Evolutionary conservation across 2,113 vertebrate genomes (phyloP).

Genomic region (Lethenteron camtschaticum): DNA sequence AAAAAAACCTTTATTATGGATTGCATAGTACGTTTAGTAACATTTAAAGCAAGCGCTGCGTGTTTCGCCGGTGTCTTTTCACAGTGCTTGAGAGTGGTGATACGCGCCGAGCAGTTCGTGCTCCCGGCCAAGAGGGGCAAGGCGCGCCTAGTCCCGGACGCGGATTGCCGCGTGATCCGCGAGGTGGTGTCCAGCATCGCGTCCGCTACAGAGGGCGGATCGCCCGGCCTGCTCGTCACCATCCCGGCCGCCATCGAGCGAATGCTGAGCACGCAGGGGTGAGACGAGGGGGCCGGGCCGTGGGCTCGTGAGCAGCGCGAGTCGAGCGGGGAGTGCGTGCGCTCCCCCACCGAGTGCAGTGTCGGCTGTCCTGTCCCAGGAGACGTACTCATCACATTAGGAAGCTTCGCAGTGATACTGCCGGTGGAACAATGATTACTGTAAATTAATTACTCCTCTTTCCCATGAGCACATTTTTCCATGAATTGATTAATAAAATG

Average conservation of each 20-base stretch:
- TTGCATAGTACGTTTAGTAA: too few species aligned
- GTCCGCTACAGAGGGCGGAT: slow-evolving; percentile 43
- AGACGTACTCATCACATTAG: too few species aligned
- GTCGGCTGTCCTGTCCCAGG: too few species aligned
- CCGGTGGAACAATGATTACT: too few species aligned
- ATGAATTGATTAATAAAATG: too few species aligned
- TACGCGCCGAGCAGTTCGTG: slow-evolving; percentile 43
- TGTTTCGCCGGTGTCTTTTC: neutral
- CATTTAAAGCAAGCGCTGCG: slow-evolving; percentile 1
- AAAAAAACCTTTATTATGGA: too few species aligned
- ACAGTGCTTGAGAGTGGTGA: slow-evolving; percentile 61
- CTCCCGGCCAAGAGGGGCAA: slow-evolving; percentile 18
- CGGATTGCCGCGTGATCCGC: slow-evolving; percentile 53
- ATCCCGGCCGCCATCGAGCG: slow-evolving; percentile 45
- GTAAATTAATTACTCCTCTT: too few species aligned
- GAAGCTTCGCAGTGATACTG: too few species aligned
- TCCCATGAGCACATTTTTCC: too few species aligned
- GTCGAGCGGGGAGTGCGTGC: too few species aligned
- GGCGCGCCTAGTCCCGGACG: slow-evolving; percentile 25
- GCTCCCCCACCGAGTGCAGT: too few species aligned
- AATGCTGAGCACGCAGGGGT: slow-evolving; percentile 47
- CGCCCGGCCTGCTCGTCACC: slow-evolving; percentile 34
- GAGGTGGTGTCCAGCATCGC: slow-evolving; percentile 89
- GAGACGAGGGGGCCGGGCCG: slow-evolving; percentile 10
- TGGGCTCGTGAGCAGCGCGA: too few species aligned